Evolutionary conservation across 2,797 vertebrate genomes (phyloP).

Genomic region (Gallinago nigripennis): DNA sequence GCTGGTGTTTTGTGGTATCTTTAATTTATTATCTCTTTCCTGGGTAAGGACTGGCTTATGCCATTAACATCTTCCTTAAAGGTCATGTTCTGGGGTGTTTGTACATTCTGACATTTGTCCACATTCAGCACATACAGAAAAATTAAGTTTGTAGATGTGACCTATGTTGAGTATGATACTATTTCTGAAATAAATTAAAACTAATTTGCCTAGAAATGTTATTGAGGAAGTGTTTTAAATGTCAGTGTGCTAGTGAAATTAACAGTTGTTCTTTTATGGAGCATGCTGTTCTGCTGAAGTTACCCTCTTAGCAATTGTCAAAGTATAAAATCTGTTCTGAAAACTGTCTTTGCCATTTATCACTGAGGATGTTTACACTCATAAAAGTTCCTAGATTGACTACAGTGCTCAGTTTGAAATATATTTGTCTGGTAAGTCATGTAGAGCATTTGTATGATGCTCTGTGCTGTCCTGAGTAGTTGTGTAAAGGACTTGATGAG

Average conservation of each 20-base stretch:
- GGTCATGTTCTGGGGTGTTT: not conserved
- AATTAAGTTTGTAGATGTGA: slow-evolving; percentile 20
- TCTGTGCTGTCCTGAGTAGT: not conserved
- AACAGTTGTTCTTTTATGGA: not conserved
- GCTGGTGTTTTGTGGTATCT: not conserved
- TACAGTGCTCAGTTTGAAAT: not conserved
- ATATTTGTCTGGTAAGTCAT: not conserved
- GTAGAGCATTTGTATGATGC: not conserved
- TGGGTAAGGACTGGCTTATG: not conserved
- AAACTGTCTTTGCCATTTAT: not conserved
- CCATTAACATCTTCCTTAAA: slow-evolving; percentile 33
- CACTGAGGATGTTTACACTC: not conserved
- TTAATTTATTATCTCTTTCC: slow-evolving; percentile 22
- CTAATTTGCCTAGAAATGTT: not conserved
- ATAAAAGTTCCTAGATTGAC: not conserved
- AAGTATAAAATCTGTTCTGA: not conserved
- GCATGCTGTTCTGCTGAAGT: not conserved
- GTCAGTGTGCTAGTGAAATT: slow-evolving; percentile 28
- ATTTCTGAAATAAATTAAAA: slow-evolving; percentile 15
- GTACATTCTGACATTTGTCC: slow-evolving; percentile 44
- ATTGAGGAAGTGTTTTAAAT: slow-evolving; percentile 13
- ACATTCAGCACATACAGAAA: not conserved
- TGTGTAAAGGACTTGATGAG: not conserved
- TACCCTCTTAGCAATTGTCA: not conserved
- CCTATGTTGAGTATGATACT: not conserved